phyloP scores from a whole-genome alignment of 2,888 invertebrate genomes.

The Caenorhabditis wallacei region DNA sequence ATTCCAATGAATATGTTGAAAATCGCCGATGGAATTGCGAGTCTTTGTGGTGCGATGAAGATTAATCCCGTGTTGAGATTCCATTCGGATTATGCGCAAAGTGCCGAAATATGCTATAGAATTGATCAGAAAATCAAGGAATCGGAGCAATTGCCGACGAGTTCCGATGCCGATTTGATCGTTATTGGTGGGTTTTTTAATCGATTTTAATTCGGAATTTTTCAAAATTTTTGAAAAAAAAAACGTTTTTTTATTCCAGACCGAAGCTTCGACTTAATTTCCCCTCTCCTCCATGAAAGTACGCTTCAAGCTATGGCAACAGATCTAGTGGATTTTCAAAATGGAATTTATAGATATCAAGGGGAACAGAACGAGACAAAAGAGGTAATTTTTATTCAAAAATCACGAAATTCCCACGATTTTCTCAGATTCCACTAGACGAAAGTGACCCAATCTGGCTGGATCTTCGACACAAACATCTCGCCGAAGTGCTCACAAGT shows the following conservation, averaged over 20 bases:
- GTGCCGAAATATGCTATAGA: slow-evolving; percentile 51
- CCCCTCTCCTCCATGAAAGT: slow-evolving; percentile 50
- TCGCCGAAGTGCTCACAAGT: slow-evolving; percentile 30
- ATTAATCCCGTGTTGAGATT: slow-evolving; percentile 45
- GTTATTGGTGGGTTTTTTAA: slow-evolving; percentile 53
- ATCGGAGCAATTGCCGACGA: background rate
- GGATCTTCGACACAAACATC: slow-evolving; percentile 48
- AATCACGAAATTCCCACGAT: no score
- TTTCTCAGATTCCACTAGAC: slow-evolving; percentile 35
- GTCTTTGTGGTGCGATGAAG: slow-evolving; percentile 23
- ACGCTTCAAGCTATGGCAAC: slow-evolving; percentile 48
- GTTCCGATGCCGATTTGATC: slow-evolving; percentile 44
- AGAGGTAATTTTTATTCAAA: no score
- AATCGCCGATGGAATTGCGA: slow-evolving; percentile 26
- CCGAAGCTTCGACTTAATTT: slow-evolving; percentile 47
- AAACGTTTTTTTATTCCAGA: slow-evolving; percentile 27
- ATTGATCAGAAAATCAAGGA: slow-evolving; percentile 55
- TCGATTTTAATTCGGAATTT: no score
- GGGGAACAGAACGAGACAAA: background rate
- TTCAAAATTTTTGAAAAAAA: no score
- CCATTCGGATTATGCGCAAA: slow-evolving; percentile 45
- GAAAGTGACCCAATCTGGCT: slow-evolving; percentile 38
- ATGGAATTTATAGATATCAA: slow-evolving; percentile 23
- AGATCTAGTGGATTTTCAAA: slow-evolving; percentile 29
- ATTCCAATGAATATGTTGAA: slow-evolving; percentile 3